Conservation (phyloP, 1,140 invertebrate species). For the Schlechtendalia chinensis region DNA sequence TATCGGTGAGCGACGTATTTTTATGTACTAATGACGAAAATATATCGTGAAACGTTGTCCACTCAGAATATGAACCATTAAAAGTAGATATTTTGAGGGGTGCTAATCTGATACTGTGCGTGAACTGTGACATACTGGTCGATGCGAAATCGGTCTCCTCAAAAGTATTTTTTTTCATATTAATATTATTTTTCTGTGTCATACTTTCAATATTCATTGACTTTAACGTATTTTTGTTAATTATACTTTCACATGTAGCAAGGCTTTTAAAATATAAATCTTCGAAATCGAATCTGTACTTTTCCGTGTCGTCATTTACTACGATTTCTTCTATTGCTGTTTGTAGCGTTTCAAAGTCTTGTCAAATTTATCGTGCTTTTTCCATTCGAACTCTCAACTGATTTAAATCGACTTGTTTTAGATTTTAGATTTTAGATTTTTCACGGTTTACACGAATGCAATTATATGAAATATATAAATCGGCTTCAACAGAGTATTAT, state of each 20-base stretch:
- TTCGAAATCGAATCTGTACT: neutral
- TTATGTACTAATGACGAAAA: neutral
- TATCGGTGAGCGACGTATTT: neutral
- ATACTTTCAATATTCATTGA: neutral
- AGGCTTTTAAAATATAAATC: constrained; percentile 7
- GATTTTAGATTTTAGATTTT: no score
- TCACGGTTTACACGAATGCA: no score
- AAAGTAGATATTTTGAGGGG: neutral
- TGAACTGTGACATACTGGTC: neutral
- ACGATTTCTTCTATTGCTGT: neutral
- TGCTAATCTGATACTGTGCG: neutral
- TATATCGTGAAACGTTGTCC: constrained; percentile 12
- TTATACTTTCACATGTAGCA: neutral
- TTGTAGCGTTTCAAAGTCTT: neutral
- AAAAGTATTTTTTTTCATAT: neutral
- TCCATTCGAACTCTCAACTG: neutral
- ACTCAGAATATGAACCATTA: neutral
- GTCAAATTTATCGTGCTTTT: neutral
- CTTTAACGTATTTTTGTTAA: neutral
- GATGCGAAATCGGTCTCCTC: neutral
- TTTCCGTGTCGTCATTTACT: neutral
- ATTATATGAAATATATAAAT: no score
- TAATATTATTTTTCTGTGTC: neutral
- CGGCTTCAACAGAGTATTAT: no score
- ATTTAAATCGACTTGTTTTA: no score